A percentile compares a stretch with the other conserved stretches of the same genome.
These are phyloP conservation scores for Athalia rosae DNA, from an alignment of 2,888 invertebrate species.

Conservation along the genomic window DNA sequence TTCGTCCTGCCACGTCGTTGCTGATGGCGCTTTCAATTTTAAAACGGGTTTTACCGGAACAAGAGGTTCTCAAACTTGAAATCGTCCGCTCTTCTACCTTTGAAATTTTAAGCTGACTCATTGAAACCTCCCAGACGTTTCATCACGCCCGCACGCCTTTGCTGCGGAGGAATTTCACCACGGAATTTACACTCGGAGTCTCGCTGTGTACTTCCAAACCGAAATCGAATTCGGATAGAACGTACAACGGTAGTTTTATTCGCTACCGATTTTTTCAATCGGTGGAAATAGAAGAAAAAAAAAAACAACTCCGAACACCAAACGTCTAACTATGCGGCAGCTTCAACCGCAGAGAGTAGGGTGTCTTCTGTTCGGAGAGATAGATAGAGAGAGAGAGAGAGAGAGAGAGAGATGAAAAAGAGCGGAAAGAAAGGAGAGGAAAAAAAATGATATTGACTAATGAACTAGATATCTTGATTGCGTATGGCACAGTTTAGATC, in stretches of 20 bases:
- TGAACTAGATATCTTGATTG: conserved; percentile 27
- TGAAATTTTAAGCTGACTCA: conserved; percentile 7
- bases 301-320: not conserved
- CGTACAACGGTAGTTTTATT: too few species aligned
- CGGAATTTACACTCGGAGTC: not conserved
- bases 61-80: conserved; percentile 37
- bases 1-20: conserved; percentile 19
- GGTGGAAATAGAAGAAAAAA: too few species aligned
- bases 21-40: conserved; percentile 36
- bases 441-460: conserved; percentile 9
- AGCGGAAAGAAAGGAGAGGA: not conserved
- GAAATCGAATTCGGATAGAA: too few species aligned
- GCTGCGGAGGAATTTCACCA: not conserved
- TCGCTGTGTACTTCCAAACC: not conserved
- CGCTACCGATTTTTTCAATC: too few species aligned
- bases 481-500: conserved; percentile 9
- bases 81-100: conserved; percentile 8
- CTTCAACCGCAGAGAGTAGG: not conserved
- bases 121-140: conserved; percentile 2
- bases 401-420: not conserved
- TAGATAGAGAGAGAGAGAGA: not conserved
- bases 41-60: conserved; percentile 44
- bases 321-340: not conserved
- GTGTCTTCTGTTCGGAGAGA: not conserved
- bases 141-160: not conserved